These are phyloP conservation scores for Drosophila nigritarsus DNA, from an alignment of 2,888 invertebrate species.

Conservation along the genomic window DNA sequence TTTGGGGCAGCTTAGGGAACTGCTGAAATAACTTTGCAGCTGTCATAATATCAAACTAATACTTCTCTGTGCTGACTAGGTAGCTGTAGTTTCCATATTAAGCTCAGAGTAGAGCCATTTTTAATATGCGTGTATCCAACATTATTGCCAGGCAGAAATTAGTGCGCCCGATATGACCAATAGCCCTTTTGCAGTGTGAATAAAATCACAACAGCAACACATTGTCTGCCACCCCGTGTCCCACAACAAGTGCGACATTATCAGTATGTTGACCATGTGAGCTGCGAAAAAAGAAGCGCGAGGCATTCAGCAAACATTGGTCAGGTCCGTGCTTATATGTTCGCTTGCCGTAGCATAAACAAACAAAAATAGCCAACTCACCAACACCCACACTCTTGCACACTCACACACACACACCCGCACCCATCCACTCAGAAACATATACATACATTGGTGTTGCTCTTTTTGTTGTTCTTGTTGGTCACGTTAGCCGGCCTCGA, in stretches of 20 bases:
- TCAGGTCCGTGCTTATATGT: conserved; percentile 53
- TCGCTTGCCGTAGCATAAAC: conserved; percentile 60
- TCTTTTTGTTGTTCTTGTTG: conserved; percentile 11
- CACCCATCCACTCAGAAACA: neutral
- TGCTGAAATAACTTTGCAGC: conserved; percentile 6
- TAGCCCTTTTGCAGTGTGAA: conserved; percentile 27
- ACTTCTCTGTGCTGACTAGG: neutral
- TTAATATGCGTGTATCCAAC: conserved; percentile 5
- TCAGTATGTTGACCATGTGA: conserved; percentile 48
- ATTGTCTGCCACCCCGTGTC: neutral
- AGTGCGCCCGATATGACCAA: conserved; percentile 24
- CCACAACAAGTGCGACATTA: conserved; percentile 52
- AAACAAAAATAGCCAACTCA: conserved; percentile 63
- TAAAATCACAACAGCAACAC: conserved; percentile 45
- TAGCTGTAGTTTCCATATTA: neutral
- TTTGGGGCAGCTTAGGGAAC: conserved; percentile 28
- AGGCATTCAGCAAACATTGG: conserved; percentile 57
- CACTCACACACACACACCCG: conserved; percentile 1
- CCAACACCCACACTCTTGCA: conserved; percentile 5
- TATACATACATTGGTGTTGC: conserved; percentile 11
- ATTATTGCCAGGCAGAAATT: conserved; percentile 42
- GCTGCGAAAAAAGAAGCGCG: conserved; percentile 24
- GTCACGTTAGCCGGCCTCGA: conserved; percentile 39
- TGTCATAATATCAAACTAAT: conserved; percentile 27
- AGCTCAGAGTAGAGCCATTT: neutral